Conservation (phyloP, 1,140 invertebrate genomes). For the Acromyrmex echinatior region DNA sequence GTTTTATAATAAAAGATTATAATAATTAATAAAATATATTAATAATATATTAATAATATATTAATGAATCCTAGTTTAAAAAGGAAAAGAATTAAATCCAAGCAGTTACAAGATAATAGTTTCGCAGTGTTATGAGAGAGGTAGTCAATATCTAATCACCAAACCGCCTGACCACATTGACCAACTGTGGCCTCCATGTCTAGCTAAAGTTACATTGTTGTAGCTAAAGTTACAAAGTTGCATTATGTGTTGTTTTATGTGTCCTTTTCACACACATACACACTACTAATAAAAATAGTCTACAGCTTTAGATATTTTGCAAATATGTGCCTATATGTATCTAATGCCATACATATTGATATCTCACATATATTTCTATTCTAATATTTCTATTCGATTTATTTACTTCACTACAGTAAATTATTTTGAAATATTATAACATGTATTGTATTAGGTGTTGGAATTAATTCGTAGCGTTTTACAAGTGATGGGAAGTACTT, state of each 20-base stretch:
- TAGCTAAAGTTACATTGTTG: conserved; percentile 80
- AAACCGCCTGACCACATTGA: conserved; percentile 77
- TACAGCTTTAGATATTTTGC: not conserved
- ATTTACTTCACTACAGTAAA: not conserved
- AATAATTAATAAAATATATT: too few species aligned
- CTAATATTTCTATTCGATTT: not conserved
- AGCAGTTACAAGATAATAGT: conserved; percentile 61
- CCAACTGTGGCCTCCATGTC: conserved; percentile 75
- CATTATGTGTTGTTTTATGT: not conserved
- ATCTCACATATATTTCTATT: not conserved
- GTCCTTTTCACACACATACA: not conserved
- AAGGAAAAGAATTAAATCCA: conserved; percentile 31
- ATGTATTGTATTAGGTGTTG: too few species aligned
- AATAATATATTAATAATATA: too few species aligned
- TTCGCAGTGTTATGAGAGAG: conserved; percentile 71
- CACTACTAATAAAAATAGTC: conserved; percentile 1
- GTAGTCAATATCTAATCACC: conserved; percentile 80
- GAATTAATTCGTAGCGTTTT: too few species aligned
- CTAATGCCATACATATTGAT: not conserved
- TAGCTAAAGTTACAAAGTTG: conserved; percentile 79
- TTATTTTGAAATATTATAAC: conserved; percentile 11
- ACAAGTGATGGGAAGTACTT: too few species aligned
- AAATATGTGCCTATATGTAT: not conserved
- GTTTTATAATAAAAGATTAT: not conserved
- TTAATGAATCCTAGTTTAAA: not conserved